Evolutionary conservation across 2,888 invertebrate species (phyloP), one percentile per base, ranked within the genome.

Genomic region (Dryadula phaetusa): DNA sequence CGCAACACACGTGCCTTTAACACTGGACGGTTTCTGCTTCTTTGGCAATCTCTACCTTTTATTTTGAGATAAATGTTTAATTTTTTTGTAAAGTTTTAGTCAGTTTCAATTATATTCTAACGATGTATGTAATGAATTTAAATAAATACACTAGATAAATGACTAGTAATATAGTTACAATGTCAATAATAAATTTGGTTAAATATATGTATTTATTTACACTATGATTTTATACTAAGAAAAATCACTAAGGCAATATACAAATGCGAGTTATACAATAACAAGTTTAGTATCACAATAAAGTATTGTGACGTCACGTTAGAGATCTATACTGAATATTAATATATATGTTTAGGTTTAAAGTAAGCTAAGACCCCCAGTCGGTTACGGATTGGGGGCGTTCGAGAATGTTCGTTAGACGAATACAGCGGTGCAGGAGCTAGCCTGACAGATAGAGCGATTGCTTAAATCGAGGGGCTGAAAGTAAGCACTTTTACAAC

Each of bases 61-160:
- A 44, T 44, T 32, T 56, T 62, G n/a, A 42, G 53, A 34, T 56
- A 3, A 7, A 3, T 32, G 4, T 37, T 37, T 37, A 7, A n/a
- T 52, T 14, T 47, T 40, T 66, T 72, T 72, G 72, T 67, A 75
- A 72, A 63, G 16, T 53, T 42, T 34, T 34, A 14, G 34, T 47
- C 56, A 37, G 34, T 56, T 65, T 78, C 76, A 73, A 76, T 49
- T 73, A 78, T 79, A 79, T 76, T 52, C 42, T 70, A 49, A 54
- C 53, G 16, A 60, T 62, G 47, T 34, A 78, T 78, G 42, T 28
- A 49, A 25, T 49, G 40, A 77, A 77, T 77, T 79, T 81, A 84
- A 85, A 88, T 88, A 89, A 87, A 88, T 92, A 92, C 88, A 92
- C 92, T 92, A 92, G 92, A 92, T 88, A 85, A 88, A 87, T 92